Evolutionary conservation across 2,797 vertebrate genomes (phyloP).

Genomic region (Enteromius anoplus): DNA sequence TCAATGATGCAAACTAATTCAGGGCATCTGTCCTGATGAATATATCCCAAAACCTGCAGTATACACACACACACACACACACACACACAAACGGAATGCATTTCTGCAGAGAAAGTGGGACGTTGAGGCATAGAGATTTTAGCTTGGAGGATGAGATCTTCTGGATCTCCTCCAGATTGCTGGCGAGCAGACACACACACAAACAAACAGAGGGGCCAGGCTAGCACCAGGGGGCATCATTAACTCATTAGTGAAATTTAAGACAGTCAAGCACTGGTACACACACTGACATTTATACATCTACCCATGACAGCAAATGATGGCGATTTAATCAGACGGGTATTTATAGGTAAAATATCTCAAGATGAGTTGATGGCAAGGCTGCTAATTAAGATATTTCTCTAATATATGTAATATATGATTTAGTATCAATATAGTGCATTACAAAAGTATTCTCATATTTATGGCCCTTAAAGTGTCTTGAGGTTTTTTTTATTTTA

Average conservation of each 20-base stretch:
- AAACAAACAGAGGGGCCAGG: conserved; percentile 66
- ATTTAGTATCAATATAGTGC: not conserved
- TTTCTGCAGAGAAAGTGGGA: not conserved
- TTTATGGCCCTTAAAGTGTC: conserved; percentile 16
- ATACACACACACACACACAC: not conserved
- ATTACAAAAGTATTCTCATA: not conserved
- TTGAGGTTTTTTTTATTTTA: not conserved
- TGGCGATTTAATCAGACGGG: not conserved
- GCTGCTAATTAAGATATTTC: not conserved
- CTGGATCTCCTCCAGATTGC: conserved; percentile 59
- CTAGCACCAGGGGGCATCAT: conserved; percentile 75
- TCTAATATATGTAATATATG: not conserved
- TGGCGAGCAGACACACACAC: conserved; percentile 70
- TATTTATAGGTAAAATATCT: not conserved
- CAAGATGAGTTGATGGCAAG: not conserved
- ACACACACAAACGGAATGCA: not conserved
- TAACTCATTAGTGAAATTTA: conserved; percentile 82
- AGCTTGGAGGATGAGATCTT: conserved; percentile 12
- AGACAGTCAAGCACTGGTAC: conserved; percentile 59
- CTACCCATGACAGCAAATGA: conserved; percentile 1
- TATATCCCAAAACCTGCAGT: conserved; percentile 11
- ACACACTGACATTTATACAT: not conserved
- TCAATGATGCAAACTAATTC: not conserved
- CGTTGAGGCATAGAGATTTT: not conserved
- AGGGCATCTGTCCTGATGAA: conserved; percentile 2